Evolutionary conservation across 2,797 vertebrate genomes (phyloP), one percentile per base, ranked within the genome.

Genomic region (Microctenopoma stevenorrisi): DNA sequence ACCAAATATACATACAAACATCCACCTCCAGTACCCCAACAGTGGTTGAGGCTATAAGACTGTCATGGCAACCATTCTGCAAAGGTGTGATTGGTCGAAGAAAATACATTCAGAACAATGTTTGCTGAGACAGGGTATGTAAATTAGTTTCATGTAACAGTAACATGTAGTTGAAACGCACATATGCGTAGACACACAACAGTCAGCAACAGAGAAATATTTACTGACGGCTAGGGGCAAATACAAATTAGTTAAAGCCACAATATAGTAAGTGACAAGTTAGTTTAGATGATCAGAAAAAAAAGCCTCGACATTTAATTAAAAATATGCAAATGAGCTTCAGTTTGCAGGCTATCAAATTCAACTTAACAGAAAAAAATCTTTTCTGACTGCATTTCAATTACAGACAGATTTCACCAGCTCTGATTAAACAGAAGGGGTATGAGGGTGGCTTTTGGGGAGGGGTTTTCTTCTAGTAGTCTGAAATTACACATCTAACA

Each of bases 261-360:
- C 72, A 87, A 76, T 87, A 81, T 78, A 79, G 72, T 64, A 88
- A 88, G 83, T 88, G 91, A 90, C 86, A 86, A 76, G 79, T 79
- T 88, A 74, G 83, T 91, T 91, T 81, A 82, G 75, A 91, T 87
- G 68, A 84, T 90, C 62, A 69, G 61, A 48, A 54, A 62, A 62
- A 67, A 72, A 64, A 77, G 1, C 7, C 75, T 73, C 86, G 80
- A 83, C 74, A 89, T 93, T 93, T 92, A 91, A 94, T 94, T 92
- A 93, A 90, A 93, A 94, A 92, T 94, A 94, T 94, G 93, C 89
- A 90, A 94, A 95, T 93, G 61, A 35, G 7, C 49, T 69, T 68
- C 76, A 83, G 88, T 89, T 91, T 89, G 79, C 84, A 88, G 82
- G 84, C 86, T 49, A 89, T 90, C 73, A 83, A 93, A 89, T 88